Base-by-base conservation (phyloP, 2,113 vertebrate species). In the Uria lomvia region DNA sequence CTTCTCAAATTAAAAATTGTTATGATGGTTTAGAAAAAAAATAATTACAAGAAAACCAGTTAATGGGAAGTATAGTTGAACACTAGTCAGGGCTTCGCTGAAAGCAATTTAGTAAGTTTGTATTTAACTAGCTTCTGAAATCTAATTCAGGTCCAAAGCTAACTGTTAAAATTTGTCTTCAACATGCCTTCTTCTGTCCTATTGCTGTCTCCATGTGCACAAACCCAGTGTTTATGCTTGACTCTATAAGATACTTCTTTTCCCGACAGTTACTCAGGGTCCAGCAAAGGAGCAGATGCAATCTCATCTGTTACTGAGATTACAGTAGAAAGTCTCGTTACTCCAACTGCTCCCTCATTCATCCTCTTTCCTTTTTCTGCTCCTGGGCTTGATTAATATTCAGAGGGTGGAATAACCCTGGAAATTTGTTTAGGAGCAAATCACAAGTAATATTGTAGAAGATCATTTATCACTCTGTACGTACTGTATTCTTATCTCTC, bases 301-400 rank as follows among this genome's bases (percentile, higher is more conserved):
- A 60, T 94, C 85, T 96, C 90, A 75, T 93, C 77, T 90, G 62
- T 94, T 90, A 90, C 6, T 90, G 78, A 90, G 68, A 93, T 95
- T 92, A 55, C 21, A 88, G 32, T 68, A 92, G 95, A 94, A 93
- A 92, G 58, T 24, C 59, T 90, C 0, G 15, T 80, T 96, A 70
- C 53, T 92, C 26, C 92, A 92, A 86, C 71, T 94, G 58, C 40
- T 92, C 55, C 36, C 24, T 88, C 86, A 94, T 94, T 67, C 82
- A 88, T 93, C 52, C 86, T 88, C 50, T 85, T 94, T 81, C 52
- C 36, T 79, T 92, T 92, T 90, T 73, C 36, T 92, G 30, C 58
- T 94, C 18, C 71, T 88, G 67, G 75, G 79, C 30, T 83, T 95
- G 75, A 92, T 73, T 95, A 88, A 91, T 92, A 91, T 94, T 95